Base-by-base conservation (phyloP, 2,888 invertebrate genomes). In the Calameuta pallipes region DNA sequence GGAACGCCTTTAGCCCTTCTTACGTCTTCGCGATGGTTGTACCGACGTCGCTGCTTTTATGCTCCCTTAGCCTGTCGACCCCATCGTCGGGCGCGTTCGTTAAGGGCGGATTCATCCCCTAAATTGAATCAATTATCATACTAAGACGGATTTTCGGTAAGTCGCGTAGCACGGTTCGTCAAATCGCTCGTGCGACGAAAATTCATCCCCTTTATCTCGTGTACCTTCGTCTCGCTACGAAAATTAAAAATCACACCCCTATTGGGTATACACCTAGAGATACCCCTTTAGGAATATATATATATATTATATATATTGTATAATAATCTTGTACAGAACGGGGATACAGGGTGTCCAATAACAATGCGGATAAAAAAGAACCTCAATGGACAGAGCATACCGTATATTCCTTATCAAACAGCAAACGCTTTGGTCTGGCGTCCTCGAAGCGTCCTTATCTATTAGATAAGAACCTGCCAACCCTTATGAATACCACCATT, bases 41-140 rank as follows among this genome's bases (percentile, higher is more conserved):
- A 41, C 41, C 41, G 41, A 41, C 41, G 41, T 41, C 41, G 83
- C 86, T 86, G 87, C 85, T 89, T 89, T 88, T 88, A 88, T 87
- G 86, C 84, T 85, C 86, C 89, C 86, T 89, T 87, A 88, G 86
- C 86, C 89, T 85, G 88, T 87, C 87, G 88, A 87, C 87, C 85
- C 86, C 86, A 86, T 84, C 85, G 84, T 83, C 81, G 81, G 83
- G 85, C 85, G 86, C 87, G 86, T 90, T 90, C 90, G 88, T 90
- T 90, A 90, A 89, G 86, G 88, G 87, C 85, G 88, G 89, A 90
- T 90, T 90, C 89, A 89, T 89, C 88, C 89, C 85, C 86, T 86
- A 89, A 90, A 90, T 90, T 90, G 88, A 90, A 90, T 90, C 90
- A 90, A 90, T 90, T 90, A 90, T 89, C 87, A 89, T 89, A 89